phyloP scores from a whole-genome alignment of 2,113 vertebrate genomes.

The Ophiodon elongatus region DNA sequence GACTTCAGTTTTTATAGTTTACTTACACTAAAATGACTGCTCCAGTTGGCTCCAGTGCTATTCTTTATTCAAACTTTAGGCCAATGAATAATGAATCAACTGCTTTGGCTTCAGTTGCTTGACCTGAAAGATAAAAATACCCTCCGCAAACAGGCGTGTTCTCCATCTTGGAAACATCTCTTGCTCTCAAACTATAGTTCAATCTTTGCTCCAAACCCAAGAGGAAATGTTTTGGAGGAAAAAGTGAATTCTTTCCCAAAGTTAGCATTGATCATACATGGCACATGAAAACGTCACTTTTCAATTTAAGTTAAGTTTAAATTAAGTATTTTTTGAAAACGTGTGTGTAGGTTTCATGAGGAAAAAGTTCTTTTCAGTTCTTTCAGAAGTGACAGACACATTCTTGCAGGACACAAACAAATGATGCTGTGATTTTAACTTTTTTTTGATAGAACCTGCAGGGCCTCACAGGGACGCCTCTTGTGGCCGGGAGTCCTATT shows the following conservation, averaged over 20 bases:
- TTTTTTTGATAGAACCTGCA: slow-evolving; percentile 86
- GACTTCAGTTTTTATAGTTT: not conserved
- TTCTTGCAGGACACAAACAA: not conserved
- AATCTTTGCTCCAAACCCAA: not conserved
- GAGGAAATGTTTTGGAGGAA: rapidly evolving
- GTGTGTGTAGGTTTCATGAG: not conserved
- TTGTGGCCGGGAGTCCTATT: slow-evolving; percentile 92
- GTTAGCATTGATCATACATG: not conserved
- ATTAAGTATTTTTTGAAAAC: not conserved
- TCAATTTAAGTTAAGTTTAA: too few relatives aligned
- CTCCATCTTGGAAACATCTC: slow-evolving; percentile 6
- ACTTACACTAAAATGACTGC: not conserved
- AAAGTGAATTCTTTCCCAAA: not conserved
- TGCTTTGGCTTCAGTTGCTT: slow-evolving; percentile 67
- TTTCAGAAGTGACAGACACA: not conserved
- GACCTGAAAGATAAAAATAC: slow-evolving; percentile 34
- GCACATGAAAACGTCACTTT: not conserved
- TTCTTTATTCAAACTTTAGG: slow-evolving; percentile 67
- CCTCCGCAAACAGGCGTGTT: slow-evolving; percentile 9
- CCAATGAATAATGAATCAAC: slow-evolving; percentile 69
- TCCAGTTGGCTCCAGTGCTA: slow-evolving; percentile 16
- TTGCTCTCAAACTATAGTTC: not conserved
- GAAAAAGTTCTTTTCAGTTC: not conserved
- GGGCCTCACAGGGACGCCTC: slow-evolving; percentile 92
- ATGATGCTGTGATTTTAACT: not conserved